phyloP scores from a whole-genome alignment of 1,140 invertebrate genomes.

The Dufourea novaeangliae region DNA sequence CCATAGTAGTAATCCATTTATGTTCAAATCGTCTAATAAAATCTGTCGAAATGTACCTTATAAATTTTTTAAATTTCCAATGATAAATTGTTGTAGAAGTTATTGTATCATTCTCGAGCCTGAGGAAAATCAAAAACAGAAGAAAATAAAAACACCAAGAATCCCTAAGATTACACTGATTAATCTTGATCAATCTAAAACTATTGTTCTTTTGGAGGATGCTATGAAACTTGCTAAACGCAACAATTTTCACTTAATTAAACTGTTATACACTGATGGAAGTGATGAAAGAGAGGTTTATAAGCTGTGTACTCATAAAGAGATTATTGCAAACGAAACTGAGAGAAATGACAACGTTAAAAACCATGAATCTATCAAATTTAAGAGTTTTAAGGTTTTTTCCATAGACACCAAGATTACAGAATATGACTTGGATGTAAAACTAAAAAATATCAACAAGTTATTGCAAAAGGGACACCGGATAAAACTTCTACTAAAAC shows the following conservation, averaged over 20 bases:
- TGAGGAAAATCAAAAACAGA: neutral
- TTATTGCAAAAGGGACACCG: slow-evolving; percentile 84
- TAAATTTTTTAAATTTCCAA: neutral
- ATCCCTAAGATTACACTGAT: slow-evolving; percentile 43
- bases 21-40: neutral
- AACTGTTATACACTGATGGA: neutral
- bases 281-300: neutral
- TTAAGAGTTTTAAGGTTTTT: neutral
- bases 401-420: slow-evolving; percentile 21
- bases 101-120: fast-evolving
- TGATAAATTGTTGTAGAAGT: too few species aligned
- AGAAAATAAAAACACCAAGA: neutral
- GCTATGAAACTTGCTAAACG: slow-evolving; percentile 46
- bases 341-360: neutral
- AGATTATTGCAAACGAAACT: fast-evolving
- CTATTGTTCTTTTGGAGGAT: neutral
- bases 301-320: neutral
- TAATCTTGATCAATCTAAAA: slow-evolving; percentile 10
- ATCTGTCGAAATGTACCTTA: neutral
- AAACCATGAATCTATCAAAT: neutral
- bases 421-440: slow-evolving; percentile 67
- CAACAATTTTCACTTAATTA: neutral
- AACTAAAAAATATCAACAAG: slow-evolving; percentile 84
- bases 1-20: neutral
- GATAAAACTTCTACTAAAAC: slow-evolving; percentile 82